These are phyloP conservation scores for Prochilodus magdalenae DNA, from an alignment of 2,113 vertebrate species.

Conservation along the genomic window DNA sequence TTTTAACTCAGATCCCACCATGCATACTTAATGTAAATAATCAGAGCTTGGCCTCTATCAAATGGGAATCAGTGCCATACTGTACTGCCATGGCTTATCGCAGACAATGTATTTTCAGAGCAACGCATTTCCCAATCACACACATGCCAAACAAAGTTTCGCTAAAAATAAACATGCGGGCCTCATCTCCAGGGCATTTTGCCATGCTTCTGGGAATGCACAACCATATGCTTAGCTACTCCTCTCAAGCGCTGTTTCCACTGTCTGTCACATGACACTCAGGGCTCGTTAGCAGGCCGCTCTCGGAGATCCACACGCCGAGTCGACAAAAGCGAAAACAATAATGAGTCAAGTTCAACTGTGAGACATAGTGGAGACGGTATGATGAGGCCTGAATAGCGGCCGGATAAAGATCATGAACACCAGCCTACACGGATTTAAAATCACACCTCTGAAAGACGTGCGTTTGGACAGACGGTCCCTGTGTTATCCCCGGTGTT, in stretches of 20 bases:
- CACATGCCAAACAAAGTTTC: conserved; percentile 36
- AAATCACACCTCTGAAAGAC: neutral
- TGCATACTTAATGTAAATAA: neutral
- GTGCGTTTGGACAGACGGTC: neutral
- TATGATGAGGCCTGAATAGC: neutral
- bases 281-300: conserved; percentile 36
- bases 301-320: conserved; percentile 16
- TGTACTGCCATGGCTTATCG: conserved; percentile 14
- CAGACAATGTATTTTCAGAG: conserved; percentile 38
- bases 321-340: conserved; percentile 8
- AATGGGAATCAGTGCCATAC: conserved; percentile 23
- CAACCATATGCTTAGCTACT: conserved; percentile 46
- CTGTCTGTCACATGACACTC: conserved; percentile 37
- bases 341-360: conserved; percentile 18
- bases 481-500: neutral
- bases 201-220: conserved; percentile 44
- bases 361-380: conserved; percentile 5
- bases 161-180: conserved; percentile 52
- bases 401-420: neutral
- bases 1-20: too few species aligned
- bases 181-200: conserved; percentile 50
- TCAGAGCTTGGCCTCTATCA: too few species aligned
- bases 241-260: conserved; percentile 44
- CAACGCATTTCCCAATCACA: conserved; percentile 11
- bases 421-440: too few species aligned